Conservation (phyloP, 2,113 vertebrate genomes). For the Nymphicus hollandicus region DNA sequence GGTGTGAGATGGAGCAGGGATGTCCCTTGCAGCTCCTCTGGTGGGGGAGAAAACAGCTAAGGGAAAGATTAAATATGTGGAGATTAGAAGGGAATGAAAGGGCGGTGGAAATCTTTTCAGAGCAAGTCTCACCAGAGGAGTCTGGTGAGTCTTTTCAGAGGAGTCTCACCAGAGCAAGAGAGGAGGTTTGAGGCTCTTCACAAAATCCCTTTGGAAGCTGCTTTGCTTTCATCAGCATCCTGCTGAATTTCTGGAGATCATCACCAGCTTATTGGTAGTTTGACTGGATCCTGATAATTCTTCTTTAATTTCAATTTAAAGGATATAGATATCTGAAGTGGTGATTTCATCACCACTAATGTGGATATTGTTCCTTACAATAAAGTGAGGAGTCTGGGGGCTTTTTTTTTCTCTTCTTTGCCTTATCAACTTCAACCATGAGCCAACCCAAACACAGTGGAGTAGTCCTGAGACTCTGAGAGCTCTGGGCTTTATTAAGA, state of each 20-base stretch:
- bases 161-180: not conserved
- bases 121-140: not conserved
- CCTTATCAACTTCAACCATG: not conserved
- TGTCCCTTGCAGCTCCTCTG: not conserved
- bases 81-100: not conserved
- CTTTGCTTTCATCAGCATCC: not conserved
- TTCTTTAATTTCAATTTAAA: not conserved
- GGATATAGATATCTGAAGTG: not conserved
- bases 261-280: not conserved
- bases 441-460: not conserved
- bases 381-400: not conserved
- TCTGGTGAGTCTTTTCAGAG: no score
- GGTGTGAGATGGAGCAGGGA: not conserved
- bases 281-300: not conserved
- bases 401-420: not conserved
- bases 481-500: not conserved
- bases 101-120: not conserved
- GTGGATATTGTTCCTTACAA: not conserved
- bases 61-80: rapidly evolving
- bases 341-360: not conserved
- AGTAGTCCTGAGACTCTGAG: no score
- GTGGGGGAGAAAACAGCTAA: not conserved
- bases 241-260: not conserved
- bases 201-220: not conserved
- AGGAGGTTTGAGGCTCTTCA: not conserved